Base-by-base conservation (phyloP, 2,797 vertebrate genomes). In the Bradypodion pumilum region DNA sequence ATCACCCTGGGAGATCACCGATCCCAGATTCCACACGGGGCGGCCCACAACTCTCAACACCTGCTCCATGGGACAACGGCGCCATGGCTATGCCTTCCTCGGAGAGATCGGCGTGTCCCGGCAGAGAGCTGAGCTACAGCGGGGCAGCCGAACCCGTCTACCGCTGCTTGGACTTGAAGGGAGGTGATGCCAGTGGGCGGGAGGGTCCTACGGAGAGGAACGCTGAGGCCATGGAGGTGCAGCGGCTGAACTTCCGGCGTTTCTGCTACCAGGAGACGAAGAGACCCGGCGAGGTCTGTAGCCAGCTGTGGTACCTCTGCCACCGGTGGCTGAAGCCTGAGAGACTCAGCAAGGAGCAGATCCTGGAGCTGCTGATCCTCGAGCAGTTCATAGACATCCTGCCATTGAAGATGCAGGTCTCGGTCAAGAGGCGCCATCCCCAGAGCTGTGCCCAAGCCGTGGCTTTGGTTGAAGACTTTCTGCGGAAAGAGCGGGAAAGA, bases 311-410 rank as follows among this genome's bases (percentile, higher is more conserved):
- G 80, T n/a, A 80, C 27, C 44, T 76, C 16, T 83, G 46, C 62
- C 46, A 56, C 46, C 46, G 35, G 8, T 83, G 81, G 73, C 46
- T 83, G 35, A 76, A 68, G 32, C 73, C 63, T 0, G 81, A 83
- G 44, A 68, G 44, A 35, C 46, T 56, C 27, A 25, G 32, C 62
- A 83, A 83, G 73, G 81, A 56, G 35, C 62, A 68, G 62, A 83
- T 76, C 35, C 37, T 83, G 49, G 81, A 83, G 46, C 46, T 76
- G 63, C 0, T 83, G 37, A 32, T 69, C 32, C 21, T 68, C 35
- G 74, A 83, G 63, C 81, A 77, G 63, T 76, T 83, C 35, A 46
- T 77, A 63, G 35, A 46, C 74, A 35, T 76, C 74, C 37, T 83
- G 25, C 81, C 74, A 1, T 6, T 9, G 7, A 49, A 83, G 27